Evolutionary conservation across 2,888 invertebrate species (phyloP), one percentile per base, ranked within the genome.

Genomic region (Unio delphinus): DNA sequence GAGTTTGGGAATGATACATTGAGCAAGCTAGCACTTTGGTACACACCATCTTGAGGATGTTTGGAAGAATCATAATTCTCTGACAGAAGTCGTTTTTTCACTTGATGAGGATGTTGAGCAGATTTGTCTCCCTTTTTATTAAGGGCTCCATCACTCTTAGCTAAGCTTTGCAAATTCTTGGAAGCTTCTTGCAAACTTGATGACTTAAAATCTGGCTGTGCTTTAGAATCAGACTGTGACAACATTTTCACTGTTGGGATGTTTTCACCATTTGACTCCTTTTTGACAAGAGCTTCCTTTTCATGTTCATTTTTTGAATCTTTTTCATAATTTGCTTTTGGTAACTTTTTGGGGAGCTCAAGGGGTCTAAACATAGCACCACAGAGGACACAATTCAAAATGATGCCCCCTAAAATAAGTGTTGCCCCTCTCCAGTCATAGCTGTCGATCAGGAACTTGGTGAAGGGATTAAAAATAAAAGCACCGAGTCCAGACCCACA

Each of bases 401-500:
- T 94, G 57, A 97, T 92, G 8, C 94, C 96, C 20, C 96, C 94
- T 61, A 96, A 94, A 68, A 98, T 78, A 30, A 96, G 92, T 92
- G 97, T 93, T 1, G 97, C 94, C 20, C 95, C 95, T 68, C 95
- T 93, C 97, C 98, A 98, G 54, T 94, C 94, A 84, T 93, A 96
- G 64, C 91, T 90, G 0, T 91, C 87, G 64, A 98, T 90, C 55
- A 98, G 91, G 67, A 83, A 83, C 68, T 90, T 86, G 30, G 90
- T 90, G 26, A 92, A 79, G 4, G 91, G 91, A 7, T 98, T 95
- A 89, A 99, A 96, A 18, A 97, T 90, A 89, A 97, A 95, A 5
- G 98, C 98, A 65, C 99, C 99, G 64, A 99, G 93, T 15, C 99
- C 99, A 0, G 98, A 97, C 4, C 99, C 99, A 87, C 97, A 97